These are phyloP conservation scores for Sesamia inferens DNA, from an alignment of 2,888 invertebrate species.

Conservation along the genomic window DNA sequence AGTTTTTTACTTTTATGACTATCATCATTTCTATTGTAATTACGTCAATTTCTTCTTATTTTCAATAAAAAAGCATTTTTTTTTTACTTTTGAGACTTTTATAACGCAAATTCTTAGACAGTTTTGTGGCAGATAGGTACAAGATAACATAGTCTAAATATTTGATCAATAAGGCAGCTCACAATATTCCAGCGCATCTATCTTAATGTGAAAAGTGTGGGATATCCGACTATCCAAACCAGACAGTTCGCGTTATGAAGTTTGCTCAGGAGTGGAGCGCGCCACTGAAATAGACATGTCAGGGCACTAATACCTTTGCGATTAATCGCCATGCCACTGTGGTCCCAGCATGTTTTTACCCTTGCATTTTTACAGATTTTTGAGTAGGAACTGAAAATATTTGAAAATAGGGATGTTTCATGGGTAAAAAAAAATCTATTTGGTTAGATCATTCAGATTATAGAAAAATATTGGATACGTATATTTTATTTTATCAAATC, in stretches of 20 bases:
- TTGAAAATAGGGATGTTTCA: too few species aligned
- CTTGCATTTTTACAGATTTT: conserved; percentile 1
- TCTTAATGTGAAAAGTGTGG: conserved; percentile 25
- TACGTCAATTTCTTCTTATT: neutral
- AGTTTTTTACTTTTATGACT: neutral
- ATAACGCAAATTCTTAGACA: too few species aligned
- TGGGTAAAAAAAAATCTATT: too few species aligned
- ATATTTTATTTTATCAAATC: too few species aligned
- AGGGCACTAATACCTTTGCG: conserved; percentile 47
- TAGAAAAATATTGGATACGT: too few species aligned
- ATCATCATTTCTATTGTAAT: neutral
- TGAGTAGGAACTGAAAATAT: neutral
- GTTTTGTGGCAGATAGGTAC: too few species aligned
- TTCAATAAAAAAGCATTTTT: neutral
- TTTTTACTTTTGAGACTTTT: neutral
- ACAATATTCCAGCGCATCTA: conserved; percentile 31
- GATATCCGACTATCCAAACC: conserved; percentile 23
- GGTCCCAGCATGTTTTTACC: conserved; percentile 1
- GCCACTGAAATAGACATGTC: conserved; percentile 35
- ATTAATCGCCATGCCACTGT: conserved; percentile 34
- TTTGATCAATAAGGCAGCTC: neutral
- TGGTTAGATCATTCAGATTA: too few species aligned
- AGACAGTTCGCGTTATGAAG: conserved; percentile 57
- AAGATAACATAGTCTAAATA: neutral
- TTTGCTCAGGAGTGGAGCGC: conserved; percentile 55